A percentile compares a stretch with the other conserved stretches of the same genome.
Evolutionary conservation across 2,888 invertebrate species (phyloP).

Genomic region (Zygaena filipendulae): DNA sequence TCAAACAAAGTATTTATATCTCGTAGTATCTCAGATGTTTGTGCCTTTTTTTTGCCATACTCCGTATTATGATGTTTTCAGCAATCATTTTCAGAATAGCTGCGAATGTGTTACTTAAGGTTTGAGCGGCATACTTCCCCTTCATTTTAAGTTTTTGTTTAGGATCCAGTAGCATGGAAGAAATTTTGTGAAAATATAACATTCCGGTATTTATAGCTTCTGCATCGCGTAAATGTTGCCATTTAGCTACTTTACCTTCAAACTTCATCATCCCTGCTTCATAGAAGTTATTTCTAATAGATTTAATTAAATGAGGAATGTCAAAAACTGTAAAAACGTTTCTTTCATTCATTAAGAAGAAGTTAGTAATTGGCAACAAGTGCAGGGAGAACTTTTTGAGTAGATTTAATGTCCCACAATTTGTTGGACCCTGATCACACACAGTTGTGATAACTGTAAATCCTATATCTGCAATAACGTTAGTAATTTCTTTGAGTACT

Average conservation of each 20-base stretch:
- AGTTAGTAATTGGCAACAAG: constrained; percentile 1
- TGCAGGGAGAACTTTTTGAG: not conserved
- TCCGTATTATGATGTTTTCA: not conserved
- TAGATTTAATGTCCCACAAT: constrained; percentile 7
- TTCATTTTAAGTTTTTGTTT: constrained; percentile 12
- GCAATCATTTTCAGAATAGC: constrained; percentile 13
- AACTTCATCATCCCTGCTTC: constrained; percentile 1
- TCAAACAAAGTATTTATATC: not conserved
- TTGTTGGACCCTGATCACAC: constrained; percentile 17
- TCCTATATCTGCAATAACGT: constrained; percentile 4
- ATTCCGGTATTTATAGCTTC: not conserved
- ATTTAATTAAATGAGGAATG: constrained; percentile 6
- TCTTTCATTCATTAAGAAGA: constrained; percentile 3
- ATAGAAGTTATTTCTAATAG: constrained; percentile 7
- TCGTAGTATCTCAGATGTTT: not conserved
- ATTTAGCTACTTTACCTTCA: constrained; percentile 2
- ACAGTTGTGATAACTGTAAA: constrained; percentile 11
- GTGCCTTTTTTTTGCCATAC: not conserved
- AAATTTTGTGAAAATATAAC: constrained; percentile 2
- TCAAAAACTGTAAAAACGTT: constrained; percentile 6
- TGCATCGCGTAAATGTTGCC: constrained; percentile 3
- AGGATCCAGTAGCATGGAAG: constrained; percentile 1
- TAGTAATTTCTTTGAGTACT: not conserved
- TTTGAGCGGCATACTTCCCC: constrained; percentile 14
- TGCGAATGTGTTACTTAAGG: constrained; percentile 14